Conservation (phyloP, 2,888 invertebrate species). For the Diarsia brunnea region DNA sequence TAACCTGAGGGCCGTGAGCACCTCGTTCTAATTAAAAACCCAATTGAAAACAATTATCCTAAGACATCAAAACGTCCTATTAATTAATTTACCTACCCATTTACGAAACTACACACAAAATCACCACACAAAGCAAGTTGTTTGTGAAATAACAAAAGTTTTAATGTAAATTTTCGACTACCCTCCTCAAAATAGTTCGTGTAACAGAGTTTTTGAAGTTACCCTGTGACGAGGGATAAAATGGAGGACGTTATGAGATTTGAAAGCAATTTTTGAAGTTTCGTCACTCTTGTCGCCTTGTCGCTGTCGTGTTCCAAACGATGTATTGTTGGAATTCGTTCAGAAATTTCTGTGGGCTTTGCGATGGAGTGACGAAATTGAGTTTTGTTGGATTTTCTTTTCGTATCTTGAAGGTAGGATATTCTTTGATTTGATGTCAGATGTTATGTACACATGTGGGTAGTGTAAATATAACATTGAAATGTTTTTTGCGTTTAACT, state of each 20-base stretch:
- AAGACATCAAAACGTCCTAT: not conserved
- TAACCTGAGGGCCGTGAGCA: too few relatives aligned
- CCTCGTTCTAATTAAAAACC: too few relatives aligned
- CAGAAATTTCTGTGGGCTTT: slow-evolving; percentile 10
- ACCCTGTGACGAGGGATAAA: slow-evolving; percentile 44
- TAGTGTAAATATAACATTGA: not conserved
- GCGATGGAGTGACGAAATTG: slow-evolving; percentile 10
- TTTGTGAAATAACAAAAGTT: slow-evolving; percentile 55
- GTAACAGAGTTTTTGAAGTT: slow-evolving; percentile 62
- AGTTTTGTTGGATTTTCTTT: slow-evolving; percentile 10
- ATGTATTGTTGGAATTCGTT: slow-evolving; percentile 50
- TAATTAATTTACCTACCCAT: not conserved
- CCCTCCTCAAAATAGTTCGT: slow-evolving; percentile 54
- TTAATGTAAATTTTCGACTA: slow-evolving; percentile 46
- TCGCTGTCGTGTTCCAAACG: slow-evolving; percentile 35
- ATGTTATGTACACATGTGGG: too few relatives aligned
- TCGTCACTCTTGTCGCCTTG: slow-evolving; percentile 28
- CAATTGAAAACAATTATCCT: not conserved
- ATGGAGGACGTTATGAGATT: slow-evolving; percentile 61
- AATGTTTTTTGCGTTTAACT: not conserved
- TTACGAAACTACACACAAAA: slow-evolving; percentile 6
- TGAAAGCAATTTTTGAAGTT: slow-evolving; percentile 73
- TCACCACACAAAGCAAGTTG: slow-evolving; percentile 18
- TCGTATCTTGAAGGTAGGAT: not conserved
- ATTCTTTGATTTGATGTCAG: not conserved